Base-by-base conservation (phyloP, 2,888 invertebrate species). In the Drosophila koepferae region DNA sequence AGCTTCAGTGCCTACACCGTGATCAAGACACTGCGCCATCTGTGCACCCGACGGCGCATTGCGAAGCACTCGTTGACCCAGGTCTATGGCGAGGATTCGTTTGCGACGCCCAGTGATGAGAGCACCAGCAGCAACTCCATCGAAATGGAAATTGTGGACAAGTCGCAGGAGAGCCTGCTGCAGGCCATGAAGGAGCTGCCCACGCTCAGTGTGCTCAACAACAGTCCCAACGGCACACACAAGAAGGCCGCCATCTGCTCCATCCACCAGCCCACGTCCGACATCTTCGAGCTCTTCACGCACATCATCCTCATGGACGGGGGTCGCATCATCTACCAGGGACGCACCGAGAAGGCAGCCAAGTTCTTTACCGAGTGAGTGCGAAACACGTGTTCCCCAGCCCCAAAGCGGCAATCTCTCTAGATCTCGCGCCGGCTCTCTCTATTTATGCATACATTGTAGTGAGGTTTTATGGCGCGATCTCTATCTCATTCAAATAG, bases 191-290 rank as follows among this genome's bases (percentile, higher is more conserved):
- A 78, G 48, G 89, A 91, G 23, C 56, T 92, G 63, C 84, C 91
- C 34, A 68, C 87, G 0, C 55, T 91, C 43, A 68, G 58, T n/a
- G 63, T 82, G 93, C 49, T 90, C 12, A 90, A 82, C 61, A 81
- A 80, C 55, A 84, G 86, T 48, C 80, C 90, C 8, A 87, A 82
- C 59, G 91, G 89, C 0, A 84, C 61, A 2, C 86, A 81, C 31
- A 89, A 87, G 65, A 97, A 97, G 93, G 95, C 97, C 28, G 96
- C 98, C 41, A 94, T 98, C 60, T 96, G 97, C 89, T 97, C 98
- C 0, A 96, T 98, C 54, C 98, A 98, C 93, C 98, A 98, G 92
- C 98, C 98, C 0, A 96, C 97, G 3, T 97, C 97, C 0, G 97
- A 97, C 75, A 94, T 97, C 48, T 97, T 97, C 87, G 96, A 97